Evolutionary conservation across 37 sponge, comb jelly and placozoan genomes (phyloP).

Genomic region (Agelas oroides): DNA sequence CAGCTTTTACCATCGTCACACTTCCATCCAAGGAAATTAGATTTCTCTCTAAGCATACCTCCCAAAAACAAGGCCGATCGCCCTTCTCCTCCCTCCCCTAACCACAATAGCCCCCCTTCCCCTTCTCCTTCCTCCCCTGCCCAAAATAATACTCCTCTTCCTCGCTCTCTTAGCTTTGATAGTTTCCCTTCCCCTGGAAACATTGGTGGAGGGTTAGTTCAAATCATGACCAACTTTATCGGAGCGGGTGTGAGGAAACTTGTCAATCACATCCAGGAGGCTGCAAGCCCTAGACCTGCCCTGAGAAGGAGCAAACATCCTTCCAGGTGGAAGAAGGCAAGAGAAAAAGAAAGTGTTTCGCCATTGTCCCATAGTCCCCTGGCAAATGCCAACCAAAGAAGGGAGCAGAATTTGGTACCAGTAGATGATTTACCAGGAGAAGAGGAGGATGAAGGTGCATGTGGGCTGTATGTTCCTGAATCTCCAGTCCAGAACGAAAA

Average conservation of each 20-base stretch:
- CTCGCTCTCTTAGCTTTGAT: too few relatives aligned
- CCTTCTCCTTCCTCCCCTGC: too few relatives aligned
- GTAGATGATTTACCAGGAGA: not conserved
- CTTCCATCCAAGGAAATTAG: not conserved
- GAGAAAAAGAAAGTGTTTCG: not conserved
- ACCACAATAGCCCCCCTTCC: not conserved
- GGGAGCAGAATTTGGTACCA: not conserved
- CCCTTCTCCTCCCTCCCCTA: too few relatives aligned
- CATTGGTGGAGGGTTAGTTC: slow-evolving; percentile 21
- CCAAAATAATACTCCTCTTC: too few relatives aligned
- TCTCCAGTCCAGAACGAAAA: too few relatives aligned
- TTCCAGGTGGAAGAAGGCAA: not conserved
- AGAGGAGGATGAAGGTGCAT: too few relatives aligned
- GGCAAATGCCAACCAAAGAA: not conserved
- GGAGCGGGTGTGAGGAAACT: slow-evolving; percentile 38
- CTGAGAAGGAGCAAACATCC: not conserved
- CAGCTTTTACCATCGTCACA: not conserved
- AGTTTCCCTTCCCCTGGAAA: not conserved
- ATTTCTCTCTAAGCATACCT: not conserved
- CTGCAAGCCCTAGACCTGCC: slow-evolving; percentile 24
- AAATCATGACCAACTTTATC: slow-evolving; percentile 7
- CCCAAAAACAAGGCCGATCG: too few relatives aligned
- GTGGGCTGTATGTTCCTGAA: too few relatives aligned
- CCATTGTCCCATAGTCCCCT: too few relatives aligned
- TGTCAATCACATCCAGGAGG: slow-evolving; percentile 4